Percentiles rank a stretch among this genome's conserved stretches.
Conservation (phyloP, 2,888 invertebrate genomes). For the Petrolisthes cinctipes region DNA sequence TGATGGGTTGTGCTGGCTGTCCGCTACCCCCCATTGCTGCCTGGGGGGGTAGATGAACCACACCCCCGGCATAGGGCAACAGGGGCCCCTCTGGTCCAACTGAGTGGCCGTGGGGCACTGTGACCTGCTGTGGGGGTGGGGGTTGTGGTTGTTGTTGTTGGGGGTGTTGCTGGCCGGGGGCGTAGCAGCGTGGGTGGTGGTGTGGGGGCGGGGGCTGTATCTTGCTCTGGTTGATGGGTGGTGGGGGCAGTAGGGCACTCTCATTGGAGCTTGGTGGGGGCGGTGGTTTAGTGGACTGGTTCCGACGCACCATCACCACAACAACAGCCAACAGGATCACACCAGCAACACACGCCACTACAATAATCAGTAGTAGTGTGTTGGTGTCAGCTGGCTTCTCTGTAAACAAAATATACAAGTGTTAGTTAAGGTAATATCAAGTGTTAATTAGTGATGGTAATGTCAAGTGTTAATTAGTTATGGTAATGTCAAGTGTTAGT, state of each 20-base stretch:
- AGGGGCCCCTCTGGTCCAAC: conserved; percentile 54
- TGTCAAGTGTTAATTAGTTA: too few species aligned
- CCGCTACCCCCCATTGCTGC: conserved; percentile 45
- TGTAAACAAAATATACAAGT: neutral
- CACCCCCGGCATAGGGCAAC: conserved; percentile 48
- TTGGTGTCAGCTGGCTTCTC: conserved; percentile 39
- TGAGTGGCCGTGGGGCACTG: conserved; percentile 47
- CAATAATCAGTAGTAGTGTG: conserved; percentile 37
- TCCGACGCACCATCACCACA: conserved; percentile 38
- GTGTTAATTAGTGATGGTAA: too few species aligned
- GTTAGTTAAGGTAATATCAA: too few species aligned
- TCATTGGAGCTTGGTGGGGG: conserved; percentile 50
- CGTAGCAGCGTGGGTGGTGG: conserved; percentile 46
- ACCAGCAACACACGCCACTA: conserved; percentile 37
- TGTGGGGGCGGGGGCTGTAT: conserved; percentile 47
- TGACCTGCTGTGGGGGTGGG: neutral
- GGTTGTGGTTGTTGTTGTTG: conserved; percentile 26
- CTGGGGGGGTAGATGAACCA: conserved; percentile 51
- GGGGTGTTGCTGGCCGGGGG: conserved; percentile 34
- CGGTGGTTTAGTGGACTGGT: conserved; percentile 44
- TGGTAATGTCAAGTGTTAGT: too few species aligned
- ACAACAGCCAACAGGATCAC: conserved; percentile 31
- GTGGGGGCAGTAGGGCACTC: conserved; percentile 46
- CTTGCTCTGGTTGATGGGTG: conserved; percentile 42
- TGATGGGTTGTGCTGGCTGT: conserved; percentile 51